Evolutionary conservation across 2,113 vertebrate species (phyloP).

Genomic region (Corythornis cristatus): DNA sequence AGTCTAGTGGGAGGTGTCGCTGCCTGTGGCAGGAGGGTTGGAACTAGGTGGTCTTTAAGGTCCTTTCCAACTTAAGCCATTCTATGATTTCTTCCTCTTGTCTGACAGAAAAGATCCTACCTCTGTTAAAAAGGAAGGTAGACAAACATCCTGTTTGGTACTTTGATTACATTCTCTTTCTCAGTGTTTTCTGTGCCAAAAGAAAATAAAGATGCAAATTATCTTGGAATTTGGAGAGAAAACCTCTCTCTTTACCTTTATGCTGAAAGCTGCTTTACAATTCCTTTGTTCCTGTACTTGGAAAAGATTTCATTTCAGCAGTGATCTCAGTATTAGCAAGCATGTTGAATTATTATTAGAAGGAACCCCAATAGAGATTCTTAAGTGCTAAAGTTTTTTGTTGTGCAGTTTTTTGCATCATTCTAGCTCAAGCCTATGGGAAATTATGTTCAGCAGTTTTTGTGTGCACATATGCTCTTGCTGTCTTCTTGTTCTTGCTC

Average conservation of each 20-base stretch:
- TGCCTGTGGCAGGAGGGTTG: too few relatives aligned
- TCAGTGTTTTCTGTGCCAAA: neutral
- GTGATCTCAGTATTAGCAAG: neutral
- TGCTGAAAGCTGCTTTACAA: neutral
- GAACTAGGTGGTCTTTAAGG: too few relatives aligned
- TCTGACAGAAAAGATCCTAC: neutral
- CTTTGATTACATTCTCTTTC: neutral
- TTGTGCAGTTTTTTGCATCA: neutral
- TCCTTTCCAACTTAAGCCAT: too few relatives aligned
- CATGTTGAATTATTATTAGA: neutral
- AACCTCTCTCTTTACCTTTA: neutral
- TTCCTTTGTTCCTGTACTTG: neutral
- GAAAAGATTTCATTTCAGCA: neutral
- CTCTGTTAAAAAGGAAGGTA: neutral
- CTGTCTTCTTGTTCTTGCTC: neutral
- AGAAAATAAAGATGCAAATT: neutral
- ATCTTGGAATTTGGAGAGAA: neutral
- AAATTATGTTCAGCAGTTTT: neutral
- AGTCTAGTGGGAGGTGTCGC: too few relatives aligned
- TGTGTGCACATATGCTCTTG: fast-evolving
- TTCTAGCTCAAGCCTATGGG: neutral
- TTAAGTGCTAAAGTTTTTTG: neutral
- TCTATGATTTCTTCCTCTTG: neutral
- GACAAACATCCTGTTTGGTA: neutral
- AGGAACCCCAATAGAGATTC: neutral